Base-by-base conservation (phyloP, 1,140 invertebrate species). In the Pseudomyrmex sp. region DNA sequence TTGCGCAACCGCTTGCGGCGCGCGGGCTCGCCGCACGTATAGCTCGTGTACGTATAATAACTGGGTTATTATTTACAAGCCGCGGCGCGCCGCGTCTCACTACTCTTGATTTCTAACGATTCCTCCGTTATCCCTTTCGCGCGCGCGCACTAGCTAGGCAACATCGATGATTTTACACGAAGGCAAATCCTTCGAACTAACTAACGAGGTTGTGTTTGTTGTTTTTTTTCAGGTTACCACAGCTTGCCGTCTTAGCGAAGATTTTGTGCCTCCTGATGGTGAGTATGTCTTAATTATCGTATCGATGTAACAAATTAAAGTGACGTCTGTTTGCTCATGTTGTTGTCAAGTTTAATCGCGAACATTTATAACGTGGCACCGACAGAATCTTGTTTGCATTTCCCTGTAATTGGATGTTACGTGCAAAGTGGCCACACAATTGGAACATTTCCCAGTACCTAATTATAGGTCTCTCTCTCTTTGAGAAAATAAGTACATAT, bases 221-320 rank as follows among this genome's bases (percentile, higher is more conserved):
- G 93, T 90, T 96, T 96, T 56, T 56, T 35, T 35, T 35, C 95
- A 97, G 96, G 96, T 97, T 97, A 97, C 96, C 96, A 97, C 96
- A 97, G 96, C 96, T 97, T 96, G 96, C 96, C 96, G 96, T 97
- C 96, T 96, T 96, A 96, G 96, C 96, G 95, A 97, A 97, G 96
- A 96, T 97, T 96, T 96, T 97, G 96, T 97, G 96, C 96, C 96
- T 97, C 96, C 96, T 96, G 96, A 97, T 96, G 96, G 96, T 97
- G 93, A 96, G 96, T 95, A 79, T 44, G 12, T 52, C 18, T 35
- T 35, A n/a, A 15, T 52, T 56, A 61, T 50, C 46, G 23, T 9
- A 59, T 4, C 18, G n/a, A 1, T 46, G 58, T 15, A 48, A 9
- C 35, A 75, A 62, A 82, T 79, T 69, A 2, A 46, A 46, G 13